Evolutionary conservation across 2,888 invertebrate genomes (phyloP).

Genomic region (Epirrhoe alternata): DNA sequence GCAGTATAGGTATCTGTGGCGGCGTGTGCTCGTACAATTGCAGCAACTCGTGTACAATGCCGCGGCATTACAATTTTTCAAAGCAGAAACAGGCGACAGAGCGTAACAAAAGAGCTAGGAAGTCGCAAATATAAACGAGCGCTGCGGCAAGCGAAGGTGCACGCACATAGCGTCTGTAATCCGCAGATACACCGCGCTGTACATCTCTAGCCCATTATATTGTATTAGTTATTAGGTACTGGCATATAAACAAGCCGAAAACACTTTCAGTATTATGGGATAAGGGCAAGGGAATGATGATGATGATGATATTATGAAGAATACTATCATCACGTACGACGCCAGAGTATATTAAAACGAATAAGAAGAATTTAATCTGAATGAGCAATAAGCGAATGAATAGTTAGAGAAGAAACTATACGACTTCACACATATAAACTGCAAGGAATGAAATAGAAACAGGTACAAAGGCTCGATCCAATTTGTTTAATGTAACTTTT

Average conservation of each 20-base stretch:
- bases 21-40: slow-evolving; percentile 65
- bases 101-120: slow-evolving; percentile 81
- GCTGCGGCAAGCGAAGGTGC: slow-evolving; percentile 71
- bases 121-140: slow-evolving; percentile 83
- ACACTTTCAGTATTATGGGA: neutral
- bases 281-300: too few relatives aligned
- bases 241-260: neutral
- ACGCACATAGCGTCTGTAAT: slow-evolving; percentile 60
- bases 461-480: slow-evolving; percentile 65
- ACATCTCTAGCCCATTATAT: slow-evolving; percentile 4
- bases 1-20: slow-evolving; percentile 45
- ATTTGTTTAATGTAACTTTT: slow-evolving; percentile 81
- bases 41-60: slow-evolving; percentile 73
- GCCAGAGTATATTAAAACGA: neutral
- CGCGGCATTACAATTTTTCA: slow-evolving; percentile 83
- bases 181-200: slow-evolving; percentile 43
- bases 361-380: neutral
- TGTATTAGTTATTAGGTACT: slow-evolving; percentile 3
- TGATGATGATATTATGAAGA: too few relatives aligned
- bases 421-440: slow-evolving; percentile 43
- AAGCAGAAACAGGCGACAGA: slow-evolving; percentile 80
- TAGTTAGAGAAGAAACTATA: slow-evolving; percentile 26
- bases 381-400: slow-evolving; percentile 11
- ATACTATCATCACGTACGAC: neutral
- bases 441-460: slow-evolving; percentile 58